Conservation (phyloP, 2,888 invertebrate genomes). For the Tubulanus polymorphus region DNA sequence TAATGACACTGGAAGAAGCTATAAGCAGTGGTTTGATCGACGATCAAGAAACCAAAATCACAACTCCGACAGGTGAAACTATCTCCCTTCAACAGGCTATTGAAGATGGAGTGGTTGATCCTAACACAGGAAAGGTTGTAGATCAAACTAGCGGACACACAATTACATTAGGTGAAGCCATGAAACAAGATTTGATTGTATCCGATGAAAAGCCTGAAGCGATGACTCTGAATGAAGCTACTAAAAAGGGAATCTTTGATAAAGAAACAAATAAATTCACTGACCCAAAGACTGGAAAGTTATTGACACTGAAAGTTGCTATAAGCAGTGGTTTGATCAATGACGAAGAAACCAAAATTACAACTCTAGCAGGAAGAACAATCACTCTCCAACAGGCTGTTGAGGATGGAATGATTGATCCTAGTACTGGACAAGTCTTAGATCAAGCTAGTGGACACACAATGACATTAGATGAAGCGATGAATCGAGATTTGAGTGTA, state of each 20-base stretch:
- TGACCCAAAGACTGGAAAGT: slow-evolving; percentile 1
- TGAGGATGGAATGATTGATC: slow-evolving; percentile 79
- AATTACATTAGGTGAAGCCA: slow-evolving; percentile 29
- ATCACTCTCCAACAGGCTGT: slow-evolving; percentile 80
- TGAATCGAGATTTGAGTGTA: slow-evolving; percentile 64
- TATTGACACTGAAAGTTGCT: slow-evolving; percentile 15
- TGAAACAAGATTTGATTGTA: slow-evolving; percentile 43
- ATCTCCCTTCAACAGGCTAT: slow-evolving; percentile 49
- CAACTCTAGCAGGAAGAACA: slow-evolving; percentile 48
- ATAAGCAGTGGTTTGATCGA: slow-evolving; percentile 53
- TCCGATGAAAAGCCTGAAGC: slow-evolving; percentile 51
- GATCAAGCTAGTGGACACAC: slow-evolving; percentile 72
- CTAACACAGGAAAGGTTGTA: slow-evolving; percentile 68
- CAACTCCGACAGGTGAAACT: slow-evolving; percentile 73
- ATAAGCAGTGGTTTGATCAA: slow-evolving; percentile 23
- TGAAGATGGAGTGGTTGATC: slow-evolving; percentile 57
- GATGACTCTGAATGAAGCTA: slow-evolving; percentile 69
- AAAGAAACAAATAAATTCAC: slow-evolving; percentile 33
- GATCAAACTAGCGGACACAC: neutral
- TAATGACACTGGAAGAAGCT: slow-evolving; percentile 75
- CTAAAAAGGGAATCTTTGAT: slow-evolving; percentile 29
- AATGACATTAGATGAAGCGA: slow-evolving; percentile 77
- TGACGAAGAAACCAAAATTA: slow-evolving; percentile 19
- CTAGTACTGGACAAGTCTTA: slow-evolving; percentile 79
- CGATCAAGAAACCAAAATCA: slow-evolving; percentile 66